Evolutionary conservation across 2,797 vertebrate species (phyloP).

Genomic region (Diceros bicornis): DNA sequence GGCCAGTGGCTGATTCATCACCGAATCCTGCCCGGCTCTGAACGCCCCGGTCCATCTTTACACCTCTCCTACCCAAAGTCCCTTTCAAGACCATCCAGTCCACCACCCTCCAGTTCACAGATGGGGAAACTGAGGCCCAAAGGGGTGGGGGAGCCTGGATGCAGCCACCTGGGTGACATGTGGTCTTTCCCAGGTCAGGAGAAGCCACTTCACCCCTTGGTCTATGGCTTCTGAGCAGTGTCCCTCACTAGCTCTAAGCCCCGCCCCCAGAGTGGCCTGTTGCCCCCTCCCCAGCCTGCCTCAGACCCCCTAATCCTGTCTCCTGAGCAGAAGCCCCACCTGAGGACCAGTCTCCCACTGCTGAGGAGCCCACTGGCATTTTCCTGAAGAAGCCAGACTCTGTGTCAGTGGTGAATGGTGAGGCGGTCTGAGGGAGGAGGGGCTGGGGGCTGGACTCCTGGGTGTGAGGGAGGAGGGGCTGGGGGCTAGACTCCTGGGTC

Average conservation of each 20-base stretch:
- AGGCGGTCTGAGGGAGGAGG: not conserved
- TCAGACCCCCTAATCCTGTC: not conserved
- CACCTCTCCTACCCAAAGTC: not conserved
- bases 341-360: constrained; percentile 74
- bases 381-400: constrained; percentile 86
- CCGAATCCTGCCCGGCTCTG: not conserved
- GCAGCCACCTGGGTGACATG: not conserved
- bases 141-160: not conserved
- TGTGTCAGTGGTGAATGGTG: constrained; percentile 79
- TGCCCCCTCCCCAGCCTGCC: too few species aligned
- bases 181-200: not conserved
- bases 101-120: not conserved
- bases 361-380: constrained; percentile 82
- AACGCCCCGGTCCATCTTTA: accelerated
- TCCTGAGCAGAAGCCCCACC: constrained; percentile 70
- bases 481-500: not conserved
- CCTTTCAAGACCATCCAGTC: not conserved
- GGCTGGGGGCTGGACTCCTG: accelerated
- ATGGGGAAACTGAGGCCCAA: not conserved
- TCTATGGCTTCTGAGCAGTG: not conserved
- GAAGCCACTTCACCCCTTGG: not conserved
- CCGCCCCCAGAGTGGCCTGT: not conserved
- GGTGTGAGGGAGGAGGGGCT: not conserved
- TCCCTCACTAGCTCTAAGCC: not conserved
- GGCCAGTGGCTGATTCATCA: not conserved